Base-by-base conservation (phyloP, 2,888 invertebrate species). In the Callimorpha dominula region DNA sequence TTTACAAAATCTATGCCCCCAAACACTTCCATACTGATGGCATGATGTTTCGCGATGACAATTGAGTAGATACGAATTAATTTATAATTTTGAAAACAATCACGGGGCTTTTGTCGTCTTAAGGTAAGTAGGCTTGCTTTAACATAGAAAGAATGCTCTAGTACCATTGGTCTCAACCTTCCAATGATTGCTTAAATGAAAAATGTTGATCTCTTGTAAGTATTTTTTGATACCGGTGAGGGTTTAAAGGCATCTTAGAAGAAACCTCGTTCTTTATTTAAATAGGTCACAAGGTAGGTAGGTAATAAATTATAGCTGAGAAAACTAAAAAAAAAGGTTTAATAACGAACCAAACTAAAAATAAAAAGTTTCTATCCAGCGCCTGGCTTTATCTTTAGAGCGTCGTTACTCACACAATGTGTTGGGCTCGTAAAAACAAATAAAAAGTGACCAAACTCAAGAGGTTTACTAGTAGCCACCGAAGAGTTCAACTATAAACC, bases 1-100 rank as follows among this genome's bases (percentile, higher is more conserved):
- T 73, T 69, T 76, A 74, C 77, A 74, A 85, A 89, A 89, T 86
- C 89, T 89, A 89, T 89, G 88, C 89, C 89, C 89, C 85, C 17
- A 74, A 79, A 80, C 71, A 60, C 77, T 70, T 75, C 70, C 86
- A 83, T 75, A 83, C 85, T 54, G 68, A 86, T 87, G 84, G 73
- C 75, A 81, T 84, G 82, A 83, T 75, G 49, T 68, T 20, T 78
- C 73, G 81, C 81, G 83, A 83, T 79, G 69, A 71, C 64, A 77
- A 54, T 70, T 81, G 83, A 80, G 77, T 81, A 76, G 68, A 1
- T 31, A 31, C 31, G 31, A 62, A 72, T 46, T 46, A 57, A 65
- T 57, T 43, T 60, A 60, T 60, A 42, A 64, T 69, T 65, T 57
- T 31, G 17, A 72, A 73, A 68, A 65, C 49, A 52, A 31, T 69